Evolutionary conservation across 2,797 vertebrate genomes (phyloP).

Genomic region (Ptychadena robeensis): DNA sequence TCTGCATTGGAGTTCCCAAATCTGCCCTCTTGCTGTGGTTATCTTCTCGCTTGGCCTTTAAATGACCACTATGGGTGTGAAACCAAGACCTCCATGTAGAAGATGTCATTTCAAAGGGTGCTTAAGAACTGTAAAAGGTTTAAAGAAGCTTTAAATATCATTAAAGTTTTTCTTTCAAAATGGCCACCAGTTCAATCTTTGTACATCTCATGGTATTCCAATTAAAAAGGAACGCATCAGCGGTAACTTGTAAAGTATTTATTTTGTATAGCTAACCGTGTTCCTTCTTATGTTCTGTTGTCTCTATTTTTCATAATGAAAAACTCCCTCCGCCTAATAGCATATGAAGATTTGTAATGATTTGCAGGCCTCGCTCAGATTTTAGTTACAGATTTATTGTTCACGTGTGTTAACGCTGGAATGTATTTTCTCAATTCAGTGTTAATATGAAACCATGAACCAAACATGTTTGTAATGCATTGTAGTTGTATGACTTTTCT

Average conservation of each 20-base stretch:
- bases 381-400: background rate
- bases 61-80: background rate
- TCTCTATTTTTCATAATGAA: slow-evolving; percentile 62
- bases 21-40: background rate
- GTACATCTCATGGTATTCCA: slow-evolving; percentile 13
- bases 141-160: background rate
- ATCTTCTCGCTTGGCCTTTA: background rate
- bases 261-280: slow-evolving; percentile 54
- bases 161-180: background rate
- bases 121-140: background rate
- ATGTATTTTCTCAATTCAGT: slow-evolving; percentile 58
- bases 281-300: slow-evolving; percentile 21
- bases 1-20: background rate
- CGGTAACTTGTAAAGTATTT: slow-evolving; percentile 38
- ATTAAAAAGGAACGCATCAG: background rate
- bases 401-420: slow-evolving; percentile 48
- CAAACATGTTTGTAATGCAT: slow-evolving; percentile 41
- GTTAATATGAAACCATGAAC: slow-evolving; percentile 52
- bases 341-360: slow-evolving; percentile 2
- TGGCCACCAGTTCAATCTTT: slow-evolving; percentile 18
- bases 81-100: background rate
- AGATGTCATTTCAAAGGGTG: background rate
- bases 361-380: background rate
- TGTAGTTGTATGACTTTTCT: slow-evolving; percentile 40
- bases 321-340: slow-evolving; percentile 13